Evolutionary conservation across 64 coral and sea anemone genomes (phyloP), one percentile per base, ranked within the genome.

Genomic region (Cladopsammia gracilis): DNA sequence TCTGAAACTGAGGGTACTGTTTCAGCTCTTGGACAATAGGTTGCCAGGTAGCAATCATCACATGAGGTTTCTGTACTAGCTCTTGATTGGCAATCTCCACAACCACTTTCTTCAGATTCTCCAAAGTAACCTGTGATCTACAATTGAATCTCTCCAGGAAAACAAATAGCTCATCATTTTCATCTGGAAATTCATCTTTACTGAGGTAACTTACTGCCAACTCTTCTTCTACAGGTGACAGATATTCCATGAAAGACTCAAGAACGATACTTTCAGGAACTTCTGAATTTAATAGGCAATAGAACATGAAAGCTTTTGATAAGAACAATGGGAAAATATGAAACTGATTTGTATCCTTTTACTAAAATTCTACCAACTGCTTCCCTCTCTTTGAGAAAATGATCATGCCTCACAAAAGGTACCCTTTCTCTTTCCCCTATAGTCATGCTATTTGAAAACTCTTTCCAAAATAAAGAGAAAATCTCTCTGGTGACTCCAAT

Each of bases 291-390:
- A 96, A 96, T 43, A 89, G 86, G 72, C 81, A 97, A 49, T 86
- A 91, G 51, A 70, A 93, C 18, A 96, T 72, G 53, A 97, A 76
- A 48, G 77, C 92, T 23, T 91, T 52, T 90, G 86, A 93, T 93
- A 96, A 75, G 64, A 96, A 96, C 79, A 64, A 52, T 11, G 87
- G 91, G 65, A 94, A n/a, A 94, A 88, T 97, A 94, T 12, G 46
- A 60, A 10, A 97, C 92, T 61, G 73, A 74, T 11, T 4, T 66
- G 87, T 65, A 91, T 15, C 95, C 75, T 42, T 97, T 89, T 12
- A 96, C 90, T 49, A 96, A 48, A 15, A 96, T 93, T 22, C 86
- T 48, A 5, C 70, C 86, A n/a, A 90, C 25, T 9, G 91, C 77
- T 56, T 87, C 43, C 95, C 76, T 26, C 53, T 58, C 22, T 23